phyloP scores from a whole-genome alignment of 2,888 invertebrate species.

The Acronicta psi region DNA sequence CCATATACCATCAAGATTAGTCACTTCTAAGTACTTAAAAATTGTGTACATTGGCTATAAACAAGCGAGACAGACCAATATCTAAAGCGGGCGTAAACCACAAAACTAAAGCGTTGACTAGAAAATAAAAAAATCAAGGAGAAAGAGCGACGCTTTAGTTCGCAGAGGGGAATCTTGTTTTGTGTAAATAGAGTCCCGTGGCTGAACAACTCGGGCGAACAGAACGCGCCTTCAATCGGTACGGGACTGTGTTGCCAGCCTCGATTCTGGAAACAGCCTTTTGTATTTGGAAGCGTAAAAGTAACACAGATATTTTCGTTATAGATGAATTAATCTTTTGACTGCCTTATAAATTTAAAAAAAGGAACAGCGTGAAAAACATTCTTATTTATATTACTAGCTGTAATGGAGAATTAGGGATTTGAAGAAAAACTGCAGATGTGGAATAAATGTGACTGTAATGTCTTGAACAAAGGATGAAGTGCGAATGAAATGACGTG shows the following conservation, averaged over 20 bases:
- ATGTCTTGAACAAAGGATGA: no score
- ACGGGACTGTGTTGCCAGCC: conserved; percentile 34
- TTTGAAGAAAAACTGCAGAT: no score
- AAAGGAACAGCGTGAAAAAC: no score
- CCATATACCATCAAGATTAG: no score
- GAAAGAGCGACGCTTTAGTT: conserved; percentile 51
- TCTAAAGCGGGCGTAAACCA: conserved; percentile 47
- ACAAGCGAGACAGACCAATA: conserved; percentile 32
- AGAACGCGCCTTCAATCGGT: conserved; percentile 38
- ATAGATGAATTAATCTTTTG: conserved; percentile 6
- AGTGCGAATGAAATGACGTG: no score
- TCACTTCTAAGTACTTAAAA: no score
- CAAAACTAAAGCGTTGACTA: conserved; percentile 54
- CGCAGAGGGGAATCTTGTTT: conserved; percentile 53
- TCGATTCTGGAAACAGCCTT: conserved; percentile 22
- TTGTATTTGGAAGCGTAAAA: conserved; percentile 25
- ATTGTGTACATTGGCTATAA: conserved; percentile 27
- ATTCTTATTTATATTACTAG: no score
- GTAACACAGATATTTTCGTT: conserved; percentile 2
- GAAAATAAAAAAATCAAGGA: conserved; percentile 57
- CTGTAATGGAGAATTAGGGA: no score
- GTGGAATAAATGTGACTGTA: no score
- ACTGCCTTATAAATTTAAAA: no score
- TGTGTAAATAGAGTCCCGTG: conserved; percentile 59
- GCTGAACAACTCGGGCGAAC: conserved; percentile 41